These are phyloP conservation scores for Oeneis ivallda DNA, from an alignment of 2,888 invertebrate species.

Conservation along the genomic window DNA sequence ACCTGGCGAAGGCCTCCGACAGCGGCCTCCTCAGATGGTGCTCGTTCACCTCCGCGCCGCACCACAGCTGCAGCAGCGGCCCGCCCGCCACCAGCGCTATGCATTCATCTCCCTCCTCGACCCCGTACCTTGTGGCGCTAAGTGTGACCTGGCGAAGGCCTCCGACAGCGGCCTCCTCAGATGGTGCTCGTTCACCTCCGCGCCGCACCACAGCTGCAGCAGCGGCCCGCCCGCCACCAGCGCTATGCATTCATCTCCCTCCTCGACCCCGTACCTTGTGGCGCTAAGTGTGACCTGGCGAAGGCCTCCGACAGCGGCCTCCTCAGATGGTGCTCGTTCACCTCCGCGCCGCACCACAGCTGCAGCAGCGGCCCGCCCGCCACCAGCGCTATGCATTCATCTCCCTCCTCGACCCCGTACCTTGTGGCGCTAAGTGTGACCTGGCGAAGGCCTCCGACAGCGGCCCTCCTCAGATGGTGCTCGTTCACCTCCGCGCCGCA, in stretches of 20 bases:
- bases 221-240: constrained; percentile 86
- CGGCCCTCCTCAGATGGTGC: constrained; percentile 86
- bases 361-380: constrained; percentile 91
- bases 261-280: too few relatives aligned
- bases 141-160: constrained; percentile 78
- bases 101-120: constrained; percentile 64
- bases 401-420: constrained; percentile 59
- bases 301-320: constrained; percentile 87
- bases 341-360: constrained; percentile 89
- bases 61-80: constrained; percentile 92
- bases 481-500: constrained; percentile 87
- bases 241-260: constrained; percentile 73
- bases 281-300: constrained; percentile 11
- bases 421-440: constrained; percentile 46
- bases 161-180: constrained; percentile 87
- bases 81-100: constrained; percentile 84
- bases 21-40: constrained; percentile 88
- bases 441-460: constrained; percentile 86
- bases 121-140: constrained; percentile 44
- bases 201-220: constrained; percentile 90
- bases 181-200: constrained; percentile 89
- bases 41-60: constrained; percentile 87
- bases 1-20: constrained; percentile 84
- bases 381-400: constrained; percentile 64
- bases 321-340: constrained; percentile 89